These are phyloP conservation scores for Diorhabda carinulata DNA, from an alignment of 1,140 invertebrate species.

Conservation along the genomic window DNA sequence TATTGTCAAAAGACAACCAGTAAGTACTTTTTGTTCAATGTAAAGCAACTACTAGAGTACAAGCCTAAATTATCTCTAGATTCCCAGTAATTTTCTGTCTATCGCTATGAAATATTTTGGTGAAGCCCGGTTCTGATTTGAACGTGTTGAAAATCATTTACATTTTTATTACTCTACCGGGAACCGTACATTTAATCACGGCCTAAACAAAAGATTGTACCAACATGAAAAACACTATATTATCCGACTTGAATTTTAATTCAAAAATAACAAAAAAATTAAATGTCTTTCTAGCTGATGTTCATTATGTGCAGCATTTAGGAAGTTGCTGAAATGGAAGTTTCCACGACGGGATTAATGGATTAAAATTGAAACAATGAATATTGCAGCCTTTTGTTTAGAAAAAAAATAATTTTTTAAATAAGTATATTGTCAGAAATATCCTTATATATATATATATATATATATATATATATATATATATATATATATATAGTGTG, in stretches of 20 bases:
- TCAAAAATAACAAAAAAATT: constrained; percentile 26
- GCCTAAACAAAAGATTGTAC: constrained; percentile 35
- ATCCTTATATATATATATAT: too few species aligned
- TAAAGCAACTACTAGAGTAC: too few species aligned
- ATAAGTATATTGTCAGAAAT: neutral
- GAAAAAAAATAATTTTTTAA: neutral
- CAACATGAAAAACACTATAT: constrained; percentile 32
- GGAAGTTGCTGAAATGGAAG: constrained; percentile 13
- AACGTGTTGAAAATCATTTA: constrained; percentile 25
- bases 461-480: too few species aligned
- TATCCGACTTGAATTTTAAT: constrained; percentile 40
- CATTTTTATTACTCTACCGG: constrained; percentile 34
- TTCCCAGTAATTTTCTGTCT: too few species aligned
- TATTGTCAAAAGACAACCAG: too few species aligned
- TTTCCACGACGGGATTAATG: constrained; percentile 17
- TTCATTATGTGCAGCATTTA: constrained; percentile 6
- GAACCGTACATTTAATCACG: constrained; percentile 30
- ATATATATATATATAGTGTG: too few species aligned
- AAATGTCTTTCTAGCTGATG: neutral
- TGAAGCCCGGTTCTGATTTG: neutral
- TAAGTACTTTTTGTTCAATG: too few species aligned
- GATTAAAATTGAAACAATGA: constrained; percentile 17
- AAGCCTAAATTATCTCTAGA: too few species aligned
- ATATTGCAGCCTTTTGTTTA: constrained; percentile 5
- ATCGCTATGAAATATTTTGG: too few species aligned